Evolutionary conservation across 2,797 vertebrate species (phyloP), one percentile per base, ranked within the genome.

Genomic region (Delichon dasypus): DNA sequence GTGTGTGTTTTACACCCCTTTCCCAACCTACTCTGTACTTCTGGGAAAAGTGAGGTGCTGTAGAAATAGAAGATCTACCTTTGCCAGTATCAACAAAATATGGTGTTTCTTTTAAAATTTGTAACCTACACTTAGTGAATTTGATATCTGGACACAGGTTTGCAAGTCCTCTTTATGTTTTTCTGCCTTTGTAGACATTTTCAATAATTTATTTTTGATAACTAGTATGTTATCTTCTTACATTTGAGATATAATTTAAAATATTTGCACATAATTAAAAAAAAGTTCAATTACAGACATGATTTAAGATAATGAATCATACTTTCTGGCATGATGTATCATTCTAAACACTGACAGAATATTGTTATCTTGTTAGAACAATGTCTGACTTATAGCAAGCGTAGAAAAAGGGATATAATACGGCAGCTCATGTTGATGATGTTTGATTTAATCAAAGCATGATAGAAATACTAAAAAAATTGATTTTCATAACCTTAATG

Each of bases 231-330:
- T 93, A 23, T 72, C 21, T 64, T 90, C 42, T 61, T 83, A 78
- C 32, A 38, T 80, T 61, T 5, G 65, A 80, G 68, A 48, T 88
- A 50, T 23, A 83, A 85, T 90, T 76, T 82, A 66, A 89, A 86
- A 88, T 54, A 2, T 88, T 96, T 70, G 57, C 36, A 64, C 40
- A 88, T 95, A 86, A 86, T 95, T 88, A 6, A 92, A 94, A 90
- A 62, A 13, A 92, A 86, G 51, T 85, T 93, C 36, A 77, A 19
- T 96, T 95, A 86, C 66, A 90, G 80, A 85, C 25, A 25, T 73
- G 51, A 83, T 93, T 87, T 95, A 89, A 92, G 94, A 76, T 79
- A 89, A 91, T 86, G 36, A 79, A 82, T 89, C 94, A 54, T 79
- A 83, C 45, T 90, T 95, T 92, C 72, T 92, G 80, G 88, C 40